Conservation (phyloP, 2,113 vertebrate species). For the Pollachius pollachius region DNA sequence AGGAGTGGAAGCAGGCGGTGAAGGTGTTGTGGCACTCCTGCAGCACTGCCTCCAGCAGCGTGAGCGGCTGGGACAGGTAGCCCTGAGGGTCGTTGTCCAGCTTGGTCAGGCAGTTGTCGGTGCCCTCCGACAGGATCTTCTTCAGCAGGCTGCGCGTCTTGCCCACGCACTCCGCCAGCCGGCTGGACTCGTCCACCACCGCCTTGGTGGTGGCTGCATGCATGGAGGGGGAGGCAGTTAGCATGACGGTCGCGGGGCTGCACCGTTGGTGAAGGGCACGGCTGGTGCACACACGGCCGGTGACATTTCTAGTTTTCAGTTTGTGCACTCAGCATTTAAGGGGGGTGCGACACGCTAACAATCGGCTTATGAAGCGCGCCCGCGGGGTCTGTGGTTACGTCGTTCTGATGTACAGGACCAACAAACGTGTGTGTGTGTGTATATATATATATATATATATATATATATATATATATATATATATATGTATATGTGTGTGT, state of each 20-base stretch:
- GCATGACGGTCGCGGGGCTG: background rate
- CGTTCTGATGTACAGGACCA: too few species aligned
- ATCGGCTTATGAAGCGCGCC: too few species aligned
- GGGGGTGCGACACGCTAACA: too few species aligned
- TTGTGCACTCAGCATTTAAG: too few species aligned
- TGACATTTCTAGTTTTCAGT: too few species aligned
- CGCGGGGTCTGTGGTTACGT: too few species aligned
- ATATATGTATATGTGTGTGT: too few species aligned
- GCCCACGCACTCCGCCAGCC: conserved; percentile 95
- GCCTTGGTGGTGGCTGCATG: conserved; percentile 88
- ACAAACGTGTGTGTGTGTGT: too few species aligned
- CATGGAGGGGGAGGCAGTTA: background rate
- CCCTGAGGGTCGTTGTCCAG: conserved; percentile 96
- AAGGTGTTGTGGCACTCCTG: conserved; percentile 98
- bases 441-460: too few species aligned
- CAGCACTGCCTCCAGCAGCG: conserved; percentile 92
- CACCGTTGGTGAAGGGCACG: too few species aligned
- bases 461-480: too few species aligned
- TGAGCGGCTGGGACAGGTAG: conserved; percentile 92
- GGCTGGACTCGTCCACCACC: conserved; percentile 96
- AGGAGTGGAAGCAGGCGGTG: conserved; percentile 97
- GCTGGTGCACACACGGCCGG: too few species aligned
- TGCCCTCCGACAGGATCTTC: conserved; percentile 96
- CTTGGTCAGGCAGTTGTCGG: conserved; percentile 94
- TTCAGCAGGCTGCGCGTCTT: conserved; percentile 96